Evolutionary conservation across 2,113 vertebrate species (phyloP).

Genomic region (Steatornis caripensis): DNA sequence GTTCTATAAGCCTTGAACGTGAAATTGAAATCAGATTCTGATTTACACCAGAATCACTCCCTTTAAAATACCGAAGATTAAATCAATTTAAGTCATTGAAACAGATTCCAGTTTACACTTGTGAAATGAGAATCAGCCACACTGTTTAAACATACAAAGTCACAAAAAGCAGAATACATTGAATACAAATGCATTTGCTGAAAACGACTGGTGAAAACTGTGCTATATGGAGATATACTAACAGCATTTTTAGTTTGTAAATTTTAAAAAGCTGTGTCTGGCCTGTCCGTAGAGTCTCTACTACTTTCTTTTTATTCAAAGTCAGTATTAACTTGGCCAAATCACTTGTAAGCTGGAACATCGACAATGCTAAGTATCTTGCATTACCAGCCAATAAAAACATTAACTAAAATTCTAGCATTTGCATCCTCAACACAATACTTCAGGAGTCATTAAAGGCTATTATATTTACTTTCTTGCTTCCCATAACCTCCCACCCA

Average conservation of each 20-base stretch:
- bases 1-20: neutral
- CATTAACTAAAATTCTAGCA: neutral
- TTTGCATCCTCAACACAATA: neutral
- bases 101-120: neutral
- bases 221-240: neutral
- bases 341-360: neutral
- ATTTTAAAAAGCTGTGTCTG: neutral
- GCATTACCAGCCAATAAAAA: neutral
- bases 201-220: neutral
- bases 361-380: neutral
- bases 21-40: neutral
- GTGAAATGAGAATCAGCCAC: neutral
- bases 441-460: neutral
- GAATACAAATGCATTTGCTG: neutral
- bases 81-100: neutral
- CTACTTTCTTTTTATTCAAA: neutral
- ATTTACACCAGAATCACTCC: neutral
- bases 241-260: neutral
- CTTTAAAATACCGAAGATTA: neutral
- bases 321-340: neutral
- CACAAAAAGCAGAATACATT: neutral
- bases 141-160: neutral
- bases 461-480: neutral
- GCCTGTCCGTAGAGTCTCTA: neutral
- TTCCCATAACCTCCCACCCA: neutral